phyloP scores from a whole-genome alignment of 1,140 invertebrate genomes.

The Periplaneta americana region DNA sequence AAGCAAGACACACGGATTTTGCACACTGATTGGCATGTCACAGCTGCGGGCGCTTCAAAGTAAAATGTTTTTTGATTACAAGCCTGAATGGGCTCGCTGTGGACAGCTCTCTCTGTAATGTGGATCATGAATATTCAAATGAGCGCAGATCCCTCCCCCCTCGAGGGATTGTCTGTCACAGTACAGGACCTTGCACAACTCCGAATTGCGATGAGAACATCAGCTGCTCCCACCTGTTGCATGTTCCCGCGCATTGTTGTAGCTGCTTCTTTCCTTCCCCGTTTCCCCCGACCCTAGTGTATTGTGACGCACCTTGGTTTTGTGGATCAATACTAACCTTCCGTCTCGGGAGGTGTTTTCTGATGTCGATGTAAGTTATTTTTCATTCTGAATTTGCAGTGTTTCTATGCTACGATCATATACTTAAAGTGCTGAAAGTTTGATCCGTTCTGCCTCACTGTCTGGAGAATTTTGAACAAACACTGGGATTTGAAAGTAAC shows the following conservation, averaged over 20 bases:
- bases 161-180: neutral
- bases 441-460: no score
- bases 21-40: neutral
- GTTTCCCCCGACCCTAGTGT: no score
- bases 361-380: no score
- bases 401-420: no score
- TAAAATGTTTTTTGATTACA: neutral
- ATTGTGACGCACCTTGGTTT: no score
- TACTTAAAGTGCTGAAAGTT: no score
- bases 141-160: neutral
- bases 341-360: no score
- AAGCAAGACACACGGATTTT: neutral
- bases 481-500: no score
- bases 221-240: neutral
- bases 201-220: neutral
- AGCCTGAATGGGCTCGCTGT: neutral
- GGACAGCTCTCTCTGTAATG: neutral
- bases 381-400: no score
- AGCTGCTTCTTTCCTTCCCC: no score
- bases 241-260: neutral
- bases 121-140: neutral
- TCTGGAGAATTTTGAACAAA: no score
- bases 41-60: neutral
- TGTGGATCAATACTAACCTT: no score
- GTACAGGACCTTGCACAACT: neutral